phyloP scores from a whole-genome alignment of 2,113 vertebrate species.

The Gobiocypris rarus region DNA sequence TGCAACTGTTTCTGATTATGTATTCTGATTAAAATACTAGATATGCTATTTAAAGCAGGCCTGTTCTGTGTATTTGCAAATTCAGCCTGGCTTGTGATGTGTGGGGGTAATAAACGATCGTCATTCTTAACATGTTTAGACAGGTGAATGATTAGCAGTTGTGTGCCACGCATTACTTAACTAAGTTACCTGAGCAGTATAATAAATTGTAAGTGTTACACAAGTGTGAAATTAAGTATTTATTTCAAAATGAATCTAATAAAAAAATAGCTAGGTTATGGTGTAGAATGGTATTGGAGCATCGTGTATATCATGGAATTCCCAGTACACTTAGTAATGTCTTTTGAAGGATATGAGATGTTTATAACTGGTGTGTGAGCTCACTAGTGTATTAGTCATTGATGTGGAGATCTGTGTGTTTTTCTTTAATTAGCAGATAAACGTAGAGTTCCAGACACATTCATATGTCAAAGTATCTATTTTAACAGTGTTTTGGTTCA shows the following conservation, averaged over 20 bases:
- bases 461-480: constrained; percentile 49
- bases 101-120: background rate
- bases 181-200: background rate
- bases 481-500: background rate
- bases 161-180: background rate
- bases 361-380: background rate
- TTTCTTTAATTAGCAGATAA: constrained; percentile 44
- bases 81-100: background rate
- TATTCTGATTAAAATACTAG: background rate
- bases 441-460: background rate
- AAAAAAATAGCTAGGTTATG: background rate
- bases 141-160: background rate
- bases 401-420: background rate
- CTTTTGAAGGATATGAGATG: background rate
- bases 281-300: background rate
- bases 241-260: background rate
- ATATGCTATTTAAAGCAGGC: background rate
- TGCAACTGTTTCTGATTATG: background rate
- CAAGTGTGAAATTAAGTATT: background rate
- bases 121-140: background rate
- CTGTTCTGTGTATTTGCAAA: background rate
- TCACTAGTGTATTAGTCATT: background rate
- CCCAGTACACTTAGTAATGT: background rate
- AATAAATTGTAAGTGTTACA: background rate
- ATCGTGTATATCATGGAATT: background rate